These are phyloP conservation scores for Altica lythri DNA, from an alignment of 2,888 invertebrate species.

Conservation along the genomic window DNA sequence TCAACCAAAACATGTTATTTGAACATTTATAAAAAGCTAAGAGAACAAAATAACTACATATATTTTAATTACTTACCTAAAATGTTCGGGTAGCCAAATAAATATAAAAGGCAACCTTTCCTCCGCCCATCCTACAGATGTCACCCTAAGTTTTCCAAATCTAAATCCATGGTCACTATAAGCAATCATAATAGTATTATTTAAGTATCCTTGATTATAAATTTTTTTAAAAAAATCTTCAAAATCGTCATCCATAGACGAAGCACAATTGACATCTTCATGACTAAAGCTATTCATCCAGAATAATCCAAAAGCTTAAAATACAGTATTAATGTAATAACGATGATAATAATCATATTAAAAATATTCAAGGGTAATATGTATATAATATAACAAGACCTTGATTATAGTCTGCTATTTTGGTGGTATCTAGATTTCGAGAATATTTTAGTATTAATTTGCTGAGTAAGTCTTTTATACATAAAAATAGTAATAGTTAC, in stretches of 20 bases:
- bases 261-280: constrained; percentile 69
- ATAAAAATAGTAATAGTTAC: too few relatives aligned
- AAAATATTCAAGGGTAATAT: constrained; percentile 57
- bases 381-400: too few relatives aligned
- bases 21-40: background rate
- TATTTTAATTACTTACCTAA: too few relatives aligned
- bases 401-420: too few relatives aligned
- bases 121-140: constrained; percentile 76
- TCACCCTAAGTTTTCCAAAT: constrained; percentile 71
- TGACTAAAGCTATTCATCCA: constrained; percentile 77
- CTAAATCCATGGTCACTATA: constrained; percentile 82
- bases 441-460: too few relatives aligned
- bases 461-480: too few relatives aligned
- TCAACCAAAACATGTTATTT: background rate
- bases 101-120: constrained; percentile 77
- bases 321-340: too few relatives aligned
- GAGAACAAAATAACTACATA: too few relatives aligned
- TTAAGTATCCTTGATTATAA: constrained; percentile 63
- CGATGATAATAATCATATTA: too few relatives aligned
- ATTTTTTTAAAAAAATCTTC: constrained; percentile 65
- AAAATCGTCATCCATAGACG: constrained; percentile 69
- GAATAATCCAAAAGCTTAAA: constrained; percentile 79
- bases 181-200: constrained; percentile 72
- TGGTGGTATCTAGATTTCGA: too few relatives aligned
- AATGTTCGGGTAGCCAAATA: constrained; percentile 68